A percentile compares a stretch with the other conserved stretches of the same genome.
Conservation (phyloP, 1,140 invertebrate species). For the Subanguina moxae region DNA sequence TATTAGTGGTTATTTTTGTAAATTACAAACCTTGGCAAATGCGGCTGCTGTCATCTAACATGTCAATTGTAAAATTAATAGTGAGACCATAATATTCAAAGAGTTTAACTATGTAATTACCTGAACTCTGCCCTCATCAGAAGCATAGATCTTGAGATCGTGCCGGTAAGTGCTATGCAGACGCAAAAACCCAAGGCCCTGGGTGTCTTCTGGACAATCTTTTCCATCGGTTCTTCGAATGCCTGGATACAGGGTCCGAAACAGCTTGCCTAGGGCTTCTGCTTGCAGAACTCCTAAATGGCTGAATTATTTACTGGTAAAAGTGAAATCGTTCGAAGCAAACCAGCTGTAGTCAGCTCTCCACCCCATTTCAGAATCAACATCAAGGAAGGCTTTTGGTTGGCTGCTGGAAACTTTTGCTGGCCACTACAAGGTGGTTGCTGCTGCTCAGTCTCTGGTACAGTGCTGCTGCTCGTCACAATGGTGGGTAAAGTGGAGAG, state of each 20-base stretch:
- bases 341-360: slow-evolving; percentile 91
- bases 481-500: not conserved
- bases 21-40: slow-evolving; percentile 78
- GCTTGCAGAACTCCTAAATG: slow-evolving; percentile 39
- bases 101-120: no score
- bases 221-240: slow-evolving; percentile 68
- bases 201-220: slow-evolving; percentile 69
- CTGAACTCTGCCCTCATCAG: slow-evolving; percentile 91
- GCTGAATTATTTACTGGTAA: not conserved
- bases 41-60: slow-evolving; percentile 93
- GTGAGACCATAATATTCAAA: no score
- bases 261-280: slow-evolving; percentile 81
- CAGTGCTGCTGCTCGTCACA: no score
- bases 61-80: no score
- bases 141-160: slow-evolving; percentile 98
- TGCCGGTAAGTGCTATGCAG: slow-evolving; percentile 96
- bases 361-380: slow-evolving; percentile 98
- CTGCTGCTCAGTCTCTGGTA: not conserved
- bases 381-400: slow-evolving; percentile 74
- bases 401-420: slow-evolving; percentile 8
- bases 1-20: not conserved
- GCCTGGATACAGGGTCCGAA: slow-evolving; percentile 93
- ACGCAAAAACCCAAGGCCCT: slow-evolving; percentile 83
- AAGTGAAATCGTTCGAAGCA: not conserved
- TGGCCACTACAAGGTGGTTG: not conserved